phyloP scores from a whole-genome alignment of 1,140 invertebrate genomes.

The Thereuonema tuberculata region DNA sequence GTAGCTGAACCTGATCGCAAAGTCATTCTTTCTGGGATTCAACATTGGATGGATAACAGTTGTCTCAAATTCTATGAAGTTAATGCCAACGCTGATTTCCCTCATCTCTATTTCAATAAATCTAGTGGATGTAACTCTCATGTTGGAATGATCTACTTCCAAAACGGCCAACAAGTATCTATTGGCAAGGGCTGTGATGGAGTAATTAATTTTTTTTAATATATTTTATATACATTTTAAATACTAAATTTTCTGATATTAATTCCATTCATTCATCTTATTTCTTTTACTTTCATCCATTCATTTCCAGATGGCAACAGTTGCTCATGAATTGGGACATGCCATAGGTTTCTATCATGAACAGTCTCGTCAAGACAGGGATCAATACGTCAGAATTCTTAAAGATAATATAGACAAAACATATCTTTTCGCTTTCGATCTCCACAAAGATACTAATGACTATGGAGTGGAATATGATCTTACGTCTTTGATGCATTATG shows the following conservation, averaged over 20 bases:
- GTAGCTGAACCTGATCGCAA: too few species aligned
- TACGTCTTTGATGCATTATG: slow-evolving; percentile 20
- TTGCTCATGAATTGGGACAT: slow-evolving; percentile 34
- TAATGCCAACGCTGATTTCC: too few species aligned
- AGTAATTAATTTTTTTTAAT: background rate
- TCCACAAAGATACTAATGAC: slow-evolving; percentile 1
- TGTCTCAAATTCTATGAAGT: too few species aligned
- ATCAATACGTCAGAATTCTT: slow-evolving; percentile 28
- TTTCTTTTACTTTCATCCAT: too few species aligned
- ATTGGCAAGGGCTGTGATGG: background rate
- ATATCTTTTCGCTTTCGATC: background rate
- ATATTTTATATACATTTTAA: background rate
- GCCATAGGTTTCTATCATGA: slow-evolving; percentile 34
- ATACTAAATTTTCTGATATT: background rate
- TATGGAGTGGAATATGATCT: slow-evolving; percentile 20
- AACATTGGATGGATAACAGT: too few species aligned
- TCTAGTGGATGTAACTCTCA: background rate
- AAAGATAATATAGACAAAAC: slow-evolving; percentile 30
- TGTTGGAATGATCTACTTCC: background rate
- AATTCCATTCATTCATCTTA: background rate
- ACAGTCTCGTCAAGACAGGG: slow-evolving; percentile 31
- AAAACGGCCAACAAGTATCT: background rate
- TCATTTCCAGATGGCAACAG: slow-evolving; percentile 13
- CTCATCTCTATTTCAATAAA: too few species aligned
- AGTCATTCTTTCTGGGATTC: too few species aligned